Conservation (phyloP, 2,113 vertebrate species). For the Todiramphus saurophagus region DNA sequence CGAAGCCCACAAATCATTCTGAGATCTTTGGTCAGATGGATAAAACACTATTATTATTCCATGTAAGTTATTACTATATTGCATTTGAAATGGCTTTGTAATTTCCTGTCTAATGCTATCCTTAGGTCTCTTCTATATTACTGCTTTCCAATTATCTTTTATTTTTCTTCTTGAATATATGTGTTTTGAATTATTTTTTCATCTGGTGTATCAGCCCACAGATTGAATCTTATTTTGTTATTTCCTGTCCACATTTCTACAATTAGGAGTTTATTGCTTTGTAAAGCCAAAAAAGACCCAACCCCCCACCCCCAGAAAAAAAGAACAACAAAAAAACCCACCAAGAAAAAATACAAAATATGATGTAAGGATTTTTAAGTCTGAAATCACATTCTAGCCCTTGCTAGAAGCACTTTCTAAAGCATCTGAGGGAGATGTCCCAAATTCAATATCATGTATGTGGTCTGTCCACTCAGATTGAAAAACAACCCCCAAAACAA, state of each 20-base stretch:
- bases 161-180: conserved; percentile 21
- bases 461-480: neutral
- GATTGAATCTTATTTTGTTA: conserved; percentile 46
- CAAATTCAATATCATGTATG: neutral
- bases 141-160: neutral
- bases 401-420: neutral
- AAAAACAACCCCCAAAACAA: neutral
- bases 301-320: no score
- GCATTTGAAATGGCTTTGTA: conserved; percentile 26
- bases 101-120: conserved; percentile 50
- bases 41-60: conserved; percentile 13
- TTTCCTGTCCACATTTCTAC: conserved; percentile 40
- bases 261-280: neutral
- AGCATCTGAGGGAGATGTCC: neutral
- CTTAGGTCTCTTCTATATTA: conserved; percentile 13
- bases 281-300: neutral
- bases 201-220: neutral
- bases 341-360: neutral
- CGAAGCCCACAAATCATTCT: neutral
- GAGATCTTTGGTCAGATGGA: neutral
- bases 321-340: neutral
- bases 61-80: neutral
- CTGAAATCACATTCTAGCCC: neutral
- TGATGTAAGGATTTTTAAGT: neutral
- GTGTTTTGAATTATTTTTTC: conserved; percentile 60